These are phyloP conservation scores for Empidonax traillii DNA, from an alignment of 2,113 vertebrate species.

Conservation along the genomic window DNA sequence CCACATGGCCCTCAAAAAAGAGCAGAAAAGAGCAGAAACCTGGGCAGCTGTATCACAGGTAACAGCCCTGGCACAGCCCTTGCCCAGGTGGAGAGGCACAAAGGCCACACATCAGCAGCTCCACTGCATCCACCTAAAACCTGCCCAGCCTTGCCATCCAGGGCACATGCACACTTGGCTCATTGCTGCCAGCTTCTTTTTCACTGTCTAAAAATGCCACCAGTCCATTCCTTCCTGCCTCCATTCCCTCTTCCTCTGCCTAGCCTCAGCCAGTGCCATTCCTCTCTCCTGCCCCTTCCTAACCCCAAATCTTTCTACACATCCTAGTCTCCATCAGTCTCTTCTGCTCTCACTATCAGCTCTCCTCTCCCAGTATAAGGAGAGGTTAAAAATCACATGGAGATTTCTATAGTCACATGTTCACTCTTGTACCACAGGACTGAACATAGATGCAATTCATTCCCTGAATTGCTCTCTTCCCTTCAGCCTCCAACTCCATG, in stretches of 20 bases:
- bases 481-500: neutral
- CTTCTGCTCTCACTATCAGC: neutral
- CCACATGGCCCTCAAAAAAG: accelerated
- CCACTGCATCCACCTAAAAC: neutral
- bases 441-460: neutral
- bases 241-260: neutral
- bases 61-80: neutral
- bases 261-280: neutral
- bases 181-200: neutral
- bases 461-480: neutral
- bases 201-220: neutral
- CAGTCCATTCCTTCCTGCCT: neutral
- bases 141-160: neutral
- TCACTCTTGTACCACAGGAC: neutral
- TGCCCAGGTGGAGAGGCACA: accelerated
- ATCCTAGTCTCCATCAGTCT: accelerated
- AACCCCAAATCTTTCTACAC: neutral
- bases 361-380: neutral
- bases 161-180: neutral
- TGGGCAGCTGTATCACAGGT: neutral
- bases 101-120: accelerated
- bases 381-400: neutral
- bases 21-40: neutral
- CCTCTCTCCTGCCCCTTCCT: neutral
- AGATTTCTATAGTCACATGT: neutral